Base-by-base conservation (phyloP, 1,140 invertebrate genomes). In the Pomacea maculata region DNA sequence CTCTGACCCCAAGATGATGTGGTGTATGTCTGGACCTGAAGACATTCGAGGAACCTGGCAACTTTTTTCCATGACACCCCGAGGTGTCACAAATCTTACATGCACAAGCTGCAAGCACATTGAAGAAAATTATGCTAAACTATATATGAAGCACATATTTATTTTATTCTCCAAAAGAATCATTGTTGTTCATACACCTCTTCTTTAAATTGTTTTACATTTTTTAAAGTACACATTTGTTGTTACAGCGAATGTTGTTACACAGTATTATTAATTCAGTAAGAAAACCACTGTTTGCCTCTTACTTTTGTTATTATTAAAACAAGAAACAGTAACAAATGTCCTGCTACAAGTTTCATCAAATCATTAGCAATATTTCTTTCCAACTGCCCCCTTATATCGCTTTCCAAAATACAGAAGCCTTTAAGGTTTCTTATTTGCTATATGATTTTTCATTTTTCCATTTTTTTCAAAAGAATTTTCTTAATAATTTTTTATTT, bases 1-100 rank as follows among this genome's bases (percentile, higher is more conserved):
- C 93, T 99, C 98, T 4, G 97, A 99, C 1, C 98, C 98, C 73
- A 99, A 92, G 71, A 99, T 95, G n/a, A 99, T 91, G 87, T 99
- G 97, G 90, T 99, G 96, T 85, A 99, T 96, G 90, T 99, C 97
- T 0, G 97, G 98, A 0, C 98, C 98, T 88, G 95, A 95, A 0
- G 97, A 99, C 25, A 98, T 94, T 65, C 91, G 83, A 17, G 91
- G 91, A 5, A 93, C 97, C 87, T 96, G 94, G 86, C 95, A 95
- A 82, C 94, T 94, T 83, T 95, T 96, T 89, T 98, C 95, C n/a
- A 99, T 90, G 0, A 96, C 95, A 29, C 98, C 96, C 54, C 92
- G 92, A 0, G 96, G 93, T 0, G 97, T 98, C 0, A 98, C 96
- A 94, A 97, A 95, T 89, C 95, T 95, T 0, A 97, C 94, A 85